phyloP scores from a whole-genome alignment of 2,888 invertebrate species.

The Eupithecia tripunctaria region DNA sequence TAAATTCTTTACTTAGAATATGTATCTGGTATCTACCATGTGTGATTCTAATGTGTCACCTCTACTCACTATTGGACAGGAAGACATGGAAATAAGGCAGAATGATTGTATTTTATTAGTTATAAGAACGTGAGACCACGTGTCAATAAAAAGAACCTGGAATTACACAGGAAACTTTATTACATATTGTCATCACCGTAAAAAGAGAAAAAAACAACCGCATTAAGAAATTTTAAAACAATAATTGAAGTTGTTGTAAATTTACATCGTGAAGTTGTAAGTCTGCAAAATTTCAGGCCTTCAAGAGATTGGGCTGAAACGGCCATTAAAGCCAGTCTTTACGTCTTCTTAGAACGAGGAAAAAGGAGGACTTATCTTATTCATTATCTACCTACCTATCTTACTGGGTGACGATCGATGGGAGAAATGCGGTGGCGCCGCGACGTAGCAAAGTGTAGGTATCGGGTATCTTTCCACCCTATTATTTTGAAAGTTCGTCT shows the following conservation, averaged over 20 bases:
- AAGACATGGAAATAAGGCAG: conserved; percentile 3
- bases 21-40: background rate
- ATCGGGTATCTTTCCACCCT: conserved; percentile 23
- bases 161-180: too few species aligned
- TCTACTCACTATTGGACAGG: background rate
- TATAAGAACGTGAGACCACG: background rate
- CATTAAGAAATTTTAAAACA: background rate
- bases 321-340: background rate
- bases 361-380: background rate
- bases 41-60: background rate
- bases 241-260: background rate
- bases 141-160: background rate
- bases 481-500: background rate
- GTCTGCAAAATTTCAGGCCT: background rate
- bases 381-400: background rate
- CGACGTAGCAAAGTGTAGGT: conserved; percentile 10
- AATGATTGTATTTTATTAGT: background rate
- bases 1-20: background rate
- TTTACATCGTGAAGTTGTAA: background rate
- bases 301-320: background rate
- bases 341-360: conserved; percentile 5
- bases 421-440: conserved; percentile 15
- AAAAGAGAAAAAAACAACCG: background rate
- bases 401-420: conserved; percentile 14
- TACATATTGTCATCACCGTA: background rate